These are phyloP conservation scores for Bubo blakistoni DNA, from an alignment of 2,113 vertebrate species.

Conservation along the genomic window DNA sequence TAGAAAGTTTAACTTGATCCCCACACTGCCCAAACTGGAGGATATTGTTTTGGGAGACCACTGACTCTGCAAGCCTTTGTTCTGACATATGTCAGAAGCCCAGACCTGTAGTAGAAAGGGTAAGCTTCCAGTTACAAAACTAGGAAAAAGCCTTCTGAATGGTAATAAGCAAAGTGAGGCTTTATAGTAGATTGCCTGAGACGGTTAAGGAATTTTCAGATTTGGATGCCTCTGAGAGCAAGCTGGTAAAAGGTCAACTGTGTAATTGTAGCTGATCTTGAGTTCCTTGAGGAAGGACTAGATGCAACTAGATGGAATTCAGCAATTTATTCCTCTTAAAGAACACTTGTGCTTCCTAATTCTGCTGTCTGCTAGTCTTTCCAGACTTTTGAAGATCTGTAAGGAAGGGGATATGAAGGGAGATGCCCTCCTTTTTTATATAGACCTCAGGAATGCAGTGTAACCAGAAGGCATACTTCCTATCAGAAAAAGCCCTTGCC, in stretches of 20 bases:
- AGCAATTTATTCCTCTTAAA: neutral
- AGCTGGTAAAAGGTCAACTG: neutral
- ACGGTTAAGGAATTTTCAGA: neutral
- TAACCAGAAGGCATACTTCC: neutral
- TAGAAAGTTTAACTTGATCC: neutral
- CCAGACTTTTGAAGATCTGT: neutral
- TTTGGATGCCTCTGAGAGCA: neutral
- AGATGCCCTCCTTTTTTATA: neutral
- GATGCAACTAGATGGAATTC: neutral
- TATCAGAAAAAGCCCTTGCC: neutral
- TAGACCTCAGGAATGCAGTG: neutral
- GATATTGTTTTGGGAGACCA: neutral
- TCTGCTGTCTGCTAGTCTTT: neutral
- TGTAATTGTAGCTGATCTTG: neutral
- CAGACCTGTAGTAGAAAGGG: neutral
- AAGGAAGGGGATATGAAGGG: neutral
- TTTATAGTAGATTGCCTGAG: neutral
- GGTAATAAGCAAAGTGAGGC: neutral
- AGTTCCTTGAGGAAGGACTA: neutral
- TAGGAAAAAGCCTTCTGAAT: neutral
- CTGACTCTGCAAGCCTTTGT: neutral
- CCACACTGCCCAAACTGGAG: neutral
- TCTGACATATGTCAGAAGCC: neutral
- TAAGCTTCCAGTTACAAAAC: neutral
- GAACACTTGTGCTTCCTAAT: neutral